phyloP scores from a whole-genome alignment of 2,113 vertebrate species.

The Chitala chitala region DNA sequence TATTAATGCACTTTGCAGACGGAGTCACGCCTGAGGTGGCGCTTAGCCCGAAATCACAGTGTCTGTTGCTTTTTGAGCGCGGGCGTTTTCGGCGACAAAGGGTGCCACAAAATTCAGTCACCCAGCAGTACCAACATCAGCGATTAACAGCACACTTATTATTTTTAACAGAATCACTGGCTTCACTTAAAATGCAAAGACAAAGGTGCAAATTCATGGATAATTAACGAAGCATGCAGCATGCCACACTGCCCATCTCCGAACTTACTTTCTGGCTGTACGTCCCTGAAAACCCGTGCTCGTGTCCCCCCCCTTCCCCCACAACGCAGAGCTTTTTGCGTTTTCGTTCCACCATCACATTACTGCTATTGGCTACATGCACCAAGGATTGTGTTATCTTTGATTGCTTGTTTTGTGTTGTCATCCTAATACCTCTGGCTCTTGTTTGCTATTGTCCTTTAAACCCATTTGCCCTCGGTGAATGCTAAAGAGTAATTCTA shows the following conservation, averaged over 20 bases:
- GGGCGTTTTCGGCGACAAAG: background rate
- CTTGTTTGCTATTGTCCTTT: background rate
- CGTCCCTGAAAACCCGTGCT: background rate
- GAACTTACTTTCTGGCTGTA: background rate
- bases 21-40: background rate
- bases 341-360: background rate
- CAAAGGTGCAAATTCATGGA: constrained; percentile 1
- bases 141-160: background rate
- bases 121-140: background rate
- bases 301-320: background rate
- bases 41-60: background rate
- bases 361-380: background rate
- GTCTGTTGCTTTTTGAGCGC: background rate
- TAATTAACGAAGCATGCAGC: background rate
- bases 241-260: background rate
- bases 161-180: background rate
- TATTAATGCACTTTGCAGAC: too few relatives aligned
- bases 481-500: background rate
- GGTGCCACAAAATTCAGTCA: background rate
- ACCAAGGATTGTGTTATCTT: background rate
- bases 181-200: background rate
- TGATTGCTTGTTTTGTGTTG: background rate
- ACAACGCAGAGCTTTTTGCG: background rate
- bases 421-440: background rate
- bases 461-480: background rate